These are phyloP conservation scores for Theocolax elegans DNA, from an alignment of 1,140 invertebrate genomes.

Conservation along the genomic window DNA sequence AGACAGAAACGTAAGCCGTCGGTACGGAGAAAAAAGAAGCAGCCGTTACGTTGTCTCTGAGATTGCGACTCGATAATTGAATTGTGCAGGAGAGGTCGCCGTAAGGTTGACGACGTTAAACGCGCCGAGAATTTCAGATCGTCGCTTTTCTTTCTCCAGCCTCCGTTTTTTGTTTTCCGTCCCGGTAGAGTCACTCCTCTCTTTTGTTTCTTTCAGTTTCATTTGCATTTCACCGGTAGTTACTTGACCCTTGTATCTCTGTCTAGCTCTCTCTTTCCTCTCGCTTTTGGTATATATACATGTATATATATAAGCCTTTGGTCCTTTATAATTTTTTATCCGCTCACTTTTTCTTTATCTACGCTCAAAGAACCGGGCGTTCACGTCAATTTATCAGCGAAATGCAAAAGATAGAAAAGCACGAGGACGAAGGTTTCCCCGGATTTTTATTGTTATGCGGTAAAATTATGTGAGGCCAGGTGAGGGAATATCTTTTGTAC, in stretches of 20 bases:
- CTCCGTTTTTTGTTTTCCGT: not conserved
- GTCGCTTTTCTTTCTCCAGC: slow-evolving; percentile 12
- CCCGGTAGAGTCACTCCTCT: not conserved
- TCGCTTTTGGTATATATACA: too few relatives aligned
- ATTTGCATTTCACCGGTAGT: slow-evolving; percentile 36
- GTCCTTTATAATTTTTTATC: not conserved
- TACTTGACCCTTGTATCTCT: too few relatives aligned
- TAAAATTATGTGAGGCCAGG: too few relatives aligned
- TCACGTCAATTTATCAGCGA: not conserved
- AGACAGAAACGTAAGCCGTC: not conserved
- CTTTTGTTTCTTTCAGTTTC: slow-evolving; percentile 34
- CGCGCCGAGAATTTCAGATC: slow-evolving; percentile 48
- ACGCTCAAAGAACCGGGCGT: not conserved
- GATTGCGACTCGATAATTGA: slow-evolving; percentile 51
- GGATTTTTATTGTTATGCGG: too few relatives aligned
- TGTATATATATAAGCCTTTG: not conserved
- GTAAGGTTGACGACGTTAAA: slow-evolving; percentile 21
- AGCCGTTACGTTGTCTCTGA: slow-evolving; percentile 9
- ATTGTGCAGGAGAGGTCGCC: slow-evolving; percentile 40
- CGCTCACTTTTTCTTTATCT: not conserved
- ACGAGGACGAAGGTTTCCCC: too few relatives aligned
- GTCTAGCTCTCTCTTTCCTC: not conserved
- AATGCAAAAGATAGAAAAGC: not conserved
- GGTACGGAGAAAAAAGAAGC: too few relatives aligned
- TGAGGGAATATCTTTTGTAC: too few relatives aligned